Base-by-base conservation (phyloP, 2,888 invertebrate species). In the Himalopsyche japonica region DNA sequence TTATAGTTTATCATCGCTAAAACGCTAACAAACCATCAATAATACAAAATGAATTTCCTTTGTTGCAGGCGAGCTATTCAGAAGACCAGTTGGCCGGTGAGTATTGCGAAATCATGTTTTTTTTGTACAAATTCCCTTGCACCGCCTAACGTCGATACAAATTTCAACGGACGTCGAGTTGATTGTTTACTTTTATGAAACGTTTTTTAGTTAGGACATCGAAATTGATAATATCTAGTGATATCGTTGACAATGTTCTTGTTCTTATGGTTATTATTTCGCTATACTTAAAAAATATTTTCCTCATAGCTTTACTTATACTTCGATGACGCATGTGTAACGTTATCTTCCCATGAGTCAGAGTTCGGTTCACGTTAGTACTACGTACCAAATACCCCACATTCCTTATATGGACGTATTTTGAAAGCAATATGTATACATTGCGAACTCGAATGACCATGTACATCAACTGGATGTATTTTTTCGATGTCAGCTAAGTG, bases 21-120 rank as follows among this genome's bases (percentile, higher is more conserved):
- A 24, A 43, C 43, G 27, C 20, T 27, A 76, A 79, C 43, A 79
- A 37, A 47, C 20, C 30, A 79, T 47, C n/a, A 76, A 78, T 78
- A 78, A 82, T 80, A 3, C 34, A 64, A 76, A 76, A 43, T 64
- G 24, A 30, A 32, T 34, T 79, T 64, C 24, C 77, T 77, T 86
- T 88, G 89, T 88, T 94, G 86, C 93, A 97, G 97, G 96, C 96
- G 89, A 96, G 96, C 89, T 97, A 97, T 91, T 95, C 96, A 76
- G 97, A 97, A 93, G 97, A 97, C 93, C 97, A 97, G 94, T 94
- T 97, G 93, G 96, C 97, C 91, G 97, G 97, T 97, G 93, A 96
- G 96, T 95, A 80, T 86, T 86, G 85, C 48, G 86, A 86, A 84
- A 84, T 80, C 80, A 48, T 84, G 84, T 82, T 86, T 84, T n/a